These are phyloP conservation scores for Aspiorhynchus laticeps DNA, from an alignment of 2,113 vertebrate species.

Conservation along the genomic window DNA sequence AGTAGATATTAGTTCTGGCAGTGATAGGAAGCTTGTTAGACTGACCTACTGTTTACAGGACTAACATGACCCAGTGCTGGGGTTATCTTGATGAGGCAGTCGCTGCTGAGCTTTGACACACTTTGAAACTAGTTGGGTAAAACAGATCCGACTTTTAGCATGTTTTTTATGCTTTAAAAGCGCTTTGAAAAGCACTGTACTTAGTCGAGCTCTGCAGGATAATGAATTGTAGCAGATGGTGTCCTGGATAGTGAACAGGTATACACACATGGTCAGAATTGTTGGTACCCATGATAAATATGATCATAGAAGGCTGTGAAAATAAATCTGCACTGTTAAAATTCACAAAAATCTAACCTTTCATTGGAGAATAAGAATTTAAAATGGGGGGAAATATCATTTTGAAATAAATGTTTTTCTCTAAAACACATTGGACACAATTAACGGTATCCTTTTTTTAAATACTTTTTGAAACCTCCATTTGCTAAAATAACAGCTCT, in stretches of 20 bases:
- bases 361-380: too few relatives aligned
- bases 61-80: not conserved
- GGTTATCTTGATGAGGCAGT: not conserved
- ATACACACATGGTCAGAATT: too few relatives aligned
- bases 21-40: not conserved
- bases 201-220: not conserved
- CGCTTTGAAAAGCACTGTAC: conserved; percentile 12
- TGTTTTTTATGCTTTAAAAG: not conserved
- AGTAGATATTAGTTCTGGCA: not conserved
- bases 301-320: too few relatives aligned
- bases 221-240: conserved; percentile 29
- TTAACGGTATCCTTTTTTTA: too few relatives aligned
- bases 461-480: too few relatives aligned
- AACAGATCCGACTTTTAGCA: not conserved
- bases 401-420: too few relatives aligned
- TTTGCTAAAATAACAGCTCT: too few relatives aligned
- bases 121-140: not conserved
- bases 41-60: not conserved
- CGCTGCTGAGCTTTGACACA: not conserved
- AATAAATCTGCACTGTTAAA: too few relatives aligned
- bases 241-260: conserved; percentile 6
- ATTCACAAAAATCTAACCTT: too few relatives aligned
- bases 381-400: too few relatives aligned
- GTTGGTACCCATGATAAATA: too few relatives aligned
- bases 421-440: too few relatives aligned